phyloP scores from a whole-genome alignment of 1,140 invertebrate species.

The Hermatobates lingyangjiaoensis region DNA sequence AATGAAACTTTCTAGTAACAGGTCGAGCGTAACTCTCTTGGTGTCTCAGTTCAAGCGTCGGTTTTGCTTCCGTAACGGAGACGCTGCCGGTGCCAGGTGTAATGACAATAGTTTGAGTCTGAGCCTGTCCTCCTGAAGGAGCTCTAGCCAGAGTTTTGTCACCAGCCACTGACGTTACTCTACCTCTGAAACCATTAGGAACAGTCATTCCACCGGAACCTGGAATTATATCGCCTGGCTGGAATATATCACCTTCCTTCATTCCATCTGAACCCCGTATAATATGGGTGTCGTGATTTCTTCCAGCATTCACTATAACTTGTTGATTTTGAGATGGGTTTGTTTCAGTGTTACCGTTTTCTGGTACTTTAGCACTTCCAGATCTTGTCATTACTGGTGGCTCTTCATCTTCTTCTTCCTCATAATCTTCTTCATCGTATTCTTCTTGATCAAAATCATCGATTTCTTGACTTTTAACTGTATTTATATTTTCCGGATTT shows the following conservation, averaged over 20 bases:
- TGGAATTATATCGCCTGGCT: slow-evolving; percentile 38
- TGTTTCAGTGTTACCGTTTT: slow-evolving; percentile 1
- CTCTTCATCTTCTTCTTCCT: slow-evolving; percentile 33
- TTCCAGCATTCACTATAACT: slow-evolving; percentile 16
- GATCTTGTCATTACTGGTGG: slow-evolving; percentile 13
- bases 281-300: slow-evolving; percentile 23
- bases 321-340: slow-evolving; percentile 20
- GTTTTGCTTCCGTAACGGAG: slow-evolving; percentile 14
- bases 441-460: slow-evolving; percentile 24
- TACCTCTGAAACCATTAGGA: slow-evolving; percentile 42
- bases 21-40: neutral
- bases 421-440: slow-evolving; percentile 27
- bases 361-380: neutral
- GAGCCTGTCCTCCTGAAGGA: slow-evolving; percentile 33
- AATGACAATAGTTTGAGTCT: slow-evolving; percentile 40
- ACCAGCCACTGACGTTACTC: slow-evolving; percentile 37
- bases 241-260: slow-evolving; percentile 30
- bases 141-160: slow-evolving; percentile 33
- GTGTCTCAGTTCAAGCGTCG: neutral
- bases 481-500: neutral
- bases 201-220: slow-evolving; percentile 40
- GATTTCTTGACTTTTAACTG: slow-evolving; percentile 10
- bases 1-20: neutral
- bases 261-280: slow-evolving; percentile 20
- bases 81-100: slow-evolving; percentile 33